Percentiles rank a stretch among this genome's conserved stretches.
phyloP scores from a whole-genome alignment of 1,140 invertebrate species.

The Phocides pigmalion region DNA sequence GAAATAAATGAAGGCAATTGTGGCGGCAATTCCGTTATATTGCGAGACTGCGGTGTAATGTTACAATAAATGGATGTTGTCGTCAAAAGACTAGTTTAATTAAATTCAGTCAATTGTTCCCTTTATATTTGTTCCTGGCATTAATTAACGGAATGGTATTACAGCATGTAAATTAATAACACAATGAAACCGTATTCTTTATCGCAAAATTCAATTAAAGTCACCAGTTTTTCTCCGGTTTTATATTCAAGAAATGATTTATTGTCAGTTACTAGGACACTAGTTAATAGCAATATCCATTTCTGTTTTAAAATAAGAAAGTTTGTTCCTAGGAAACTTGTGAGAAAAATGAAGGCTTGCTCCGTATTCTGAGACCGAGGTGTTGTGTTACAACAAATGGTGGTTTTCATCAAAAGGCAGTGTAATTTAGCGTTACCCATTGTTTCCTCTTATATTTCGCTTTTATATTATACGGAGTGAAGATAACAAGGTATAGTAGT shows the following conservation, averaged over 20 bases:
- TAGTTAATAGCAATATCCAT: too few species aligned
- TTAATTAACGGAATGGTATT: not conserved
- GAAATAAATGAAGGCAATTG: conserved; percentile 10
- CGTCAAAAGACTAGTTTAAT: conserved; percentile 9
- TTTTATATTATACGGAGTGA: conserved; percentile 7
- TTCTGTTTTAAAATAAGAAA: too few species aligned
- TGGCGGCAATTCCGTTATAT: conserved; percentile 11
- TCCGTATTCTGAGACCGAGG: conserved; percentile 20
- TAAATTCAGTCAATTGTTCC: conserved; percentile 7
- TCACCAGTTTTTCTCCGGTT: too few species aligned
- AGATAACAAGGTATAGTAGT: not conserved
- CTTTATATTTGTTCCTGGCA: not conserved
- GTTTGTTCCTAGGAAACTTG: not conserved
- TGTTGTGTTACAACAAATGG: conserved; percentile 22
- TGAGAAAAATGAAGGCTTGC: conserved; percentile 12
- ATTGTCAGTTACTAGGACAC: too few species aligned
- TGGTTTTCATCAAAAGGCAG: conserved; percentile 19
- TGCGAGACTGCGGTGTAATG: conserved; percentile 18
- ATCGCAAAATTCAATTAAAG: too few species aligned
- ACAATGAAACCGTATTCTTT: too few species aligned
- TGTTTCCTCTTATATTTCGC: conserved; percentile 18
- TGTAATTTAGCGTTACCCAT: conserved; percentile 17
- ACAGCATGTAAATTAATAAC: not conserved
- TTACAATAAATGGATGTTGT: conserved; percentile 14
- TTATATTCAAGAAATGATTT: too few species aligned